Evolutionary conservation across 2,113 vertebrate species (phyloP), one percentile per base, ranked within the genome.

Genomic region (Xerus inauris): DNA sequence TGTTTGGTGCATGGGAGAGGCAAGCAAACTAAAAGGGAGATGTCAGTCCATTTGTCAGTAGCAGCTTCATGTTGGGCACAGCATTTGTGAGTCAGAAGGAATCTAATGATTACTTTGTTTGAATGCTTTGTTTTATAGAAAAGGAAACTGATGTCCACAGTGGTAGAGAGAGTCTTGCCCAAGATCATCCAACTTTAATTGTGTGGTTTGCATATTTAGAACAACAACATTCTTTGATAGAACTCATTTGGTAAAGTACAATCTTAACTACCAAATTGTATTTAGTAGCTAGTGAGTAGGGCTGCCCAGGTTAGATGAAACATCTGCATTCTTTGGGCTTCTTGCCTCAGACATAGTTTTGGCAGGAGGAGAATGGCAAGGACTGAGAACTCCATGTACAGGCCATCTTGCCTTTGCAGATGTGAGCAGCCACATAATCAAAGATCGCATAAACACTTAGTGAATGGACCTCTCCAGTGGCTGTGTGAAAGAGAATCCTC

Each of bases 1-100:
- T n/a, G n/a, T 20, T 57, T 32, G 13, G 42, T 3, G 8, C 0
- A 1, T 65, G 6, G 51, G 47, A 0, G 0, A 32, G 8, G 51
- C 5, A 67, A 38, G 35, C 13, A 42, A 4, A 32, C 4, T 3
- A 3, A 28, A 64, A 42, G 59, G 42, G 42, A 90, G 42, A 88
- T 6, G 3, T 35, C 24, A 80, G 42, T 67, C 51, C 9, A 9
- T 6, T 80, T 38, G 75, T 35, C 38, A n/a, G 19, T 40, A 42
- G 71, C 19, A n/a, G 24, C 28, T 72, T 73, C 51, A 84, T 86
- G 72, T 91, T 51, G 42, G 82, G 51, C 47, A 30, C 22, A 49
- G 35, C 64, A 54, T 86, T 79, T 92, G 47, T 79, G 86, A 94
- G 30, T 24, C 67, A 79, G 77, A 88, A 42, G 42, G 20, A 92